Conservation (phyloP, 1,140 invertebrate species). For the Drosophila ogumai region DNA sequence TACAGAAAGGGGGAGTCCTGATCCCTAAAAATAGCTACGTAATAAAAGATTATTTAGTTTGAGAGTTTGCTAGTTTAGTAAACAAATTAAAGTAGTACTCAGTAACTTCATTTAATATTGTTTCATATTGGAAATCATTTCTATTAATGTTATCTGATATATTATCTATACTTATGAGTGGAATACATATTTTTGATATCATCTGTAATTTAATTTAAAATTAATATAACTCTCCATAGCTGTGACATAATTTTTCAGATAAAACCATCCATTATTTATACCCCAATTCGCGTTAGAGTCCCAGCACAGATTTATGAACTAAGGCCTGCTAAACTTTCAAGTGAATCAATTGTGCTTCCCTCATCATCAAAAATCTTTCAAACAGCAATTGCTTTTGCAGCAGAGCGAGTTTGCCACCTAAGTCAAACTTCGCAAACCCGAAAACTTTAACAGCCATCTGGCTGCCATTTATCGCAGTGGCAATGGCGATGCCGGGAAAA, state of each 20-base stretch:
- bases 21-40: neutral
- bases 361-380: slow-evolving; percentile 55
- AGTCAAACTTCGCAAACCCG: slow-evolving; percentile 22
- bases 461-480: slow-evolving; percentile 62
- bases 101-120: neutral
- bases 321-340: slow-evolving; percentile 12
- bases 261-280: neutral
- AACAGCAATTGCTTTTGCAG: slow-evolving; percentile 47
- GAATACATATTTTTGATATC: no score
- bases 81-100: no score
- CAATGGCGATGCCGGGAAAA: slow-evolving; percentile 26
- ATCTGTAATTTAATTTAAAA: neutral
- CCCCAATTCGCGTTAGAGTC: neutral
- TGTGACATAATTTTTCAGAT: neutral
- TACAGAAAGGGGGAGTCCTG: neutral
- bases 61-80: neutral
- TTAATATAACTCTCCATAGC: neutral
- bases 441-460: slow-evolving; percentile 61
- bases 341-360: slow-evolving; percentile 48
- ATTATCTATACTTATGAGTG: no score
- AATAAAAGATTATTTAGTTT: neutral
- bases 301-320: neutral
- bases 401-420: slow-evolving; percentile 37
- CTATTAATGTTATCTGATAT: no score
- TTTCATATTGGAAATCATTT: no score